Conservation (phyloP, 2,113 vertebrate species). For the Engystomops pustulosus region DNA sequence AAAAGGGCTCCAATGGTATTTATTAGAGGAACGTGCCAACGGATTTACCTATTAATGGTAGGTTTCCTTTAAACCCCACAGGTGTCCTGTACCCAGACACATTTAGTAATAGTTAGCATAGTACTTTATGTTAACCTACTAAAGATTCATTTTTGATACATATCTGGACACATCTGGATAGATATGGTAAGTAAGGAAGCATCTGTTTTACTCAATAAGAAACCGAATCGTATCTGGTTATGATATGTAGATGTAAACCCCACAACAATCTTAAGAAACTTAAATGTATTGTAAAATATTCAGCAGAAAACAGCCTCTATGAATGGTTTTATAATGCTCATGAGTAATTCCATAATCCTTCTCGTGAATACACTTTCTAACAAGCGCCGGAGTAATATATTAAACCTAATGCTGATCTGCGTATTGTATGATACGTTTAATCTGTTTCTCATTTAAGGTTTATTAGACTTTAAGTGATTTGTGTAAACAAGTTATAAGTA, state of each 20-base stretch:
- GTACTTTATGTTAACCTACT: too few relatives aligned
- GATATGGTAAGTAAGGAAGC: too few relatives aligned
- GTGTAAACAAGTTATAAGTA: constrained; percentile 1
- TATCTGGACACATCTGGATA: too few relatives aligned
- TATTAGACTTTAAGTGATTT: constrained; percentile 35
- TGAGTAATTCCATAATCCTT: not conserved
- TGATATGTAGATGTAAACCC: not conserved
- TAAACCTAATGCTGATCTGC: not conserved
- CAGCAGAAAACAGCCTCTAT: not conserved
- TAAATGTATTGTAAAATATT: not conserved
- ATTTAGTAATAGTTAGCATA: too few relatives aligned
- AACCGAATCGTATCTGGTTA: too few relatives aligned
- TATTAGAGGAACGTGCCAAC: too few relatives aligned
- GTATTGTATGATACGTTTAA: constrained; percentile 20
- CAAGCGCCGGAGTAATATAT: not conserved
- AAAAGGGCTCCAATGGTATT: too few relatives aligned
- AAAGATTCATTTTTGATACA: too few relatives aligned
- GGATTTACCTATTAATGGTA: too few relatives aligned
- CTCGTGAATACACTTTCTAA: not conserved
- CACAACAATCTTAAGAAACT: not conserved
- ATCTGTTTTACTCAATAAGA: too few relatives aligned
- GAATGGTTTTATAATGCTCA: not conserved
- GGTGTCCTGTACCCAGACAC: too few relatives aligned
- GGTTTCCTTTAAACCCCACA: too few relatives aligned
- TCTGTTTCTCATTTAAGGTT: constrained; percentile 27